These are phyloP conservation scores for Apodemus agrarius DNA, from an alignment of 2,797 vertebrate species.

Conservation along the genomic window DNA sequence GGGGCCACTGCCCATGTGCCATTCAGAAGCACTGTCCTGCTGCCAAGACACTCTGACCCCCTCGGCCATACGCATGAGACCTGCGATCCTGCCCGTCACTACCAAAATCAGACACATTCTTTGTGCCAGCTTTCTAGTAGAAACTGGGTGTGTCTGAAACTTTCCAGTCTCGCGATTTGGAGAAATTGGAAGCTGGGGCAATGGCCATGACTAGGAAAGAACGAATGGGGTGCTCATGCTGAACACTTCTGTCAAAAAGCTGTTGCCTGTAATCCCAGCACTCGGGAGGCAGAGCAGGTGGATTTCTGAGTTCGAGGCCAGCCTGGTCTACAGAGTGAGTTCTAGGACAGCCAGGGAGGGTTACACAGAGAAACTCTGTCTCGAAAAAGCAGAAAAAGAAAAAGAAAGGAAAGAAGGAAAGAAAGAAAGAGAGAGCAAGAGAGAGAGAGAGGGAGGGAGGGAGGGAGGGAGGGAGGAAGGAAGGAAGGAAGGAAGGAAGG, in stretches of 20 bases:
- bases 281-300: too few species aligned
- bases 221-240: not conserved
- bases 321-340: too few species aligned
- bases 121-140: not conserved
- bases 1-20: not conserved
- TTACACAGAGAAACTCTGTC: too few species aligned
- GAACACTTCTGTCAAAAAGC: not conserved
- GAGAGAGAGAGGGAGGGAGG: too few species aligned
- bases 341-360: too few species aligned
- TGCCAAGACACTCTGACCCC: not conserved
- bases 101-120: not conserved
- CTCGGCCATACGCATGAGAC: not conserved
- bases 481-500: too few species aligned
- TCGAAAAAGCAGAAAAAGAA: too few species aligned
- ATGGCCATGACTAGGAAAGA: not conserved
- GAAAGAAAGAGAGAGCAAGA: too few species aligned
- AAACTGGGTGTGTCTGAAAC: not conserved
- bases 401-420: too few species aligned
- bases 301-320: too few species aligned
- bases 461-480: too few species aligned
- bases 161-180: slow-evolving; percentile 22
- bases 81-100: not conserved
- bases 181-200: not conserved
- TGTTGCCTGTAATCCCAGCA: too few species aligned
- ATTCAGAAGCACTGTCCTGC: not conserved